Percentiles rank a stretch among this genome's conserved stretches.
phyloP scores from a whole-genome alignment of 2,113 vertebrate genomes.

The Scartelaos histophorus region DNA sequence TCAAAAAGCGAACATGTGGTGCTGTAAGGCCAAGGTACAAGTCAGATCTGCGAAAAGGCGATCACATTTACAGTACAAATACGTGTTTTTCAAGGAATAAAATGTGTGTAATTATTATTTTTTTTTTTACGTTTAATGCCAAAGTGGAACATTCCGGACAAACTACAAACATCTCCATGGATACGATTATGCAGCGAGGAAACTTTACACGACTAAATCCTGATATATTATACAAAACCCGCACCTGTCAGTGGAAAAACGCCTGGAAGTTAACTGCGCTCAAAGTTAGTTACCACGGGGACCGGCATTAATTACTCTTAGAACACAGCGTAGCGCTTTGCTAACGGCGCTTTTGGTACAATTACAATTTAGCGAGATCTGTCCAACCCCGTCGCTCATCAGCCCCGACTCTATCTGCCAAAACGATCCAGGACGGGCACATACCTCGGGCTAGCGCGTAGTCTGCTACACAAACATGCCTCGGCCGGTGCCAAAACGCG shows the following conservation, averaged over 20 bases:
- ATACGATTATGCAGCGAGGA: too few species aligned
- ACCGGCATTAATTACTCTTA: neutral
- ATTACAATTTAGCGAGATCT: neutral
- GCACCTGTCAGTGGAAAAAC: neutral
- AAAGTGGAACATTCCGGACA: too few species aligned
- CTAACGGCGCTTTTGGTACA: neutral
- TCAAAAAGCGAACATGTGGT: too few species aligned
- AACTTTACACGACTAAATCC: neutral
- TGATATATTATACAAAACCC: neutral
- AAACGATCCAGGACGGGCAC: neutral
- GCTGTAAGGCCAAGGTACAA: too few species aligned
- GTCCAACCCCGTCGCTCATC: neutral
- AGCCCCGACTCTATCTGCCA: neutral
- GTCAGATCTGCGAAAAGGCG: too few species aligned
- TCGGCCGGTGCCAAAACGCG: constrained; percentile 10
- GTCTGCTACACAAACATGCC: constrained; percentile 7
- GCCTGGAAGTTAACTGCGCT: neutral
- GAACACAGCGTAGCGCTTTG: neutral
- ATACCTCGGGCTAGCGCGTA: neutral
- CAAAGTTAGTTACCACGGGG: neutral
- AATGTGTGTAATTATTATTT: too few species aligned
- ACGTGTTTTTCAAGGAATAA: too few species aligned
- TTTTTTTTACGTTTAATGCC: too few species aligned
- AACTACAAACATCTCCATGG: too few species aligned
- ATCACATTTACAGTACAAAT: too few species aligned